phyloP scores from a whole-genome alignment of 1,140 invertebrate genomes.

The Ceratosolen fusciceps region DNA sequence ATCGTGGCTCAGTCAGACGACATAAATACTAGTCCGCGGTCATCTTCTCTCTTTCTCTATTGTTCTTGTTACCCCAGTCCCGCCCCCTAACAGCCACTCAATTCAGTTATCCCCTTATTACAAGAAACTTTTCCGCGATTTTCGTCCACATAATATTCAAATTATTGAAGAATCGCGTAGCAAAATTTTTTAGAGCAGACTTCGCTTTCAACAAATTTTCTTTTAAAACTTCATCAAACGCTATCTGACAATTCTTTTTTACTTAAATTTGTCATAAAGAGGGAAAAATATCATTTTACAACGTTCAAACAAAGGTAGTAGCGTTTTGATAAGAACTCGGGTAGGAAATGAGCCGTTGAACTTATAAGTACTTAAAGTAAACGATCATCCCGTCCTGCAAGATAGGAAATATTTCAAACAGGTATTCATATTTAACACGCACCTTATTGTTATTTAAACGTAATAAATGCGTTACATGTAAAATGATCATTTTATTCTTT shows the following conservation, averaged over 20 bases:
- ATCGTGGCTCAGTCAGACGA: too few relatives aligned
- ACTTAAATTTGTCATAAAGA: neutral
- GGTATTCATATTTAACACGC: too few relatives aligned
- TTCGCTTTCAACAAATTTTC: neutral
- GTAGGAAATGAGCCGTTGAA: conserved; percentile 2
- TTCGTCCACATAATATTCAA: too few relatives aligned
- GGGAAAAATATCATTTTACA: neutral
- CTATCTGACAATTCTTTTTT: neutral
- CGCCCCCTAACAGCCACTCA: neutral
- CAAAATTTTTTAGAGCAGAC: neutral
- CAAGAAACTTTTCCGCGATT: neutral
- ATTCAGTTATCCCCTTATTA: neutral
- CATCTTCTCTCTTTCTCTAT: too few relatives aligned
- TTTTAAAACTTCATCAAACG: neutral
- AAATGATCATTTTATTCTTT: too few relatives aligned
- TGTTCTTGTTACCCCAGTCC: too few relatives aligned
- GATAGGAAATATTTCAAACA: neutral
- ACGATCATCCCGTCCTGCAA: neutral
- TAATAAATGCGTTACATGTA: too few relatives aligned
- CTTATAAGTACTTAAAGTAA: neutral
- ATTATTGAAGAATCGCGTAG: too few relatives aligned
- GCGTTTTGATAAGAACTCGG: neutral
- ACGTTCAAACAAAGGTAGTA: neutral
- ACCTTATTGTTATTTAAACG: too few relatives aligned
- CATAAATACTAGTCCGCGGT: too few relatives aligned